phyloP scores from a whole-genome alignment of 2,113 vertebrate genomes.

The Etia nguti region DNA sequence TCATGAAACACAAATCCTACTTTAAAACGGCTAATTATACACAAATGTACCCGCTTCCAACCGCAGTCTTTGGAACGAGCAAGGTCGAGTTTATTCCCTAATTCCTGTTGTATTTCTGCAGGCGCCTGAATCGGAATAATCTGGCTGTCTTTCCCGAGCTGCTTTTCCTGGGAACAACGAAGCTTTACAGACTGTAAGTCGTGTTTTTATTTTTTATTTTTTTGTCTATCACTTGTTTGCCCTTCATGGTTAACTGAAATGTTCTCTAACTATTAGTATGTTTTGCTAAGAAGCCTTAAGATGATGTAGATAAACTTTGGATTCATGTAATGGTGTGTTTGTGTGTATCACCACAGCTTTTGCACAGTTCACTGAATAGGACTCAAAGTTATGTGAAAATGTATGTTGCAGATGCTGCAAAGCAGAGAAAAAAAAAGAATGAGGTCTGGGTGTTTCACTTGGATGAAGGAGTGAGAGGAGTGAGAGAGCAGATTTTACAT shows the following conservation, averaged over 20 bases:
- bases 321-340: background rate
- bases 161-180: slow-evolving; percentile 91
- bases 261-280: background rate
- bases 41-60: background rate
- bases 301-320: background rate
- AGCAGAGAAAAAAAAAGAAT: background rate
- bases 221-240: background rate
- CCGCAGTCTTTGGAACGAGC: slow-evolving; percentile 8
- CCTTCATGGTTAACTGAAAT: background rate
- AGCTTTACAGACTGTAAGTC: slow-evolving; percentile 98
- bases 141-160: slow-evolving; percentile 95
- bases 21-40: slow-evolving; percentile 16
- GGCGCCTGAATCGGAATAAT: slow-evolving; percentile 97
- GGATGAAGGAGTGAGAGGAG: slow-evolving; percentile 15
- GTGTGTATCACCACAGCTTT: background rate
- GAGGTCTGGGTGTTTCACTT: background rate
- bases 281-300: background rate
- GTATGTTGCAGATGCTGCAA: background rate
- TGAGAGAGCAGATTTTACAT: slow-evolving; percentile 23
- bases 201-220: slow-evolving; percentile 3
- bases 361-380: background rate
- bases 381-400: background rate
- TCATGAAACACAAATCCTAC: slow-evolving; percentile 19
- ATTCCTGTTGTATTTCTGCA: slow-evolving; percentile 71
- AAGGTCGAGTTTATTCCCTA: slow-evolving; percentile 19